Evolutionary conservation across 2,113 vertebrate genomes (phyloP).

Genomic region (Zosterops borbonicus): DNA sequence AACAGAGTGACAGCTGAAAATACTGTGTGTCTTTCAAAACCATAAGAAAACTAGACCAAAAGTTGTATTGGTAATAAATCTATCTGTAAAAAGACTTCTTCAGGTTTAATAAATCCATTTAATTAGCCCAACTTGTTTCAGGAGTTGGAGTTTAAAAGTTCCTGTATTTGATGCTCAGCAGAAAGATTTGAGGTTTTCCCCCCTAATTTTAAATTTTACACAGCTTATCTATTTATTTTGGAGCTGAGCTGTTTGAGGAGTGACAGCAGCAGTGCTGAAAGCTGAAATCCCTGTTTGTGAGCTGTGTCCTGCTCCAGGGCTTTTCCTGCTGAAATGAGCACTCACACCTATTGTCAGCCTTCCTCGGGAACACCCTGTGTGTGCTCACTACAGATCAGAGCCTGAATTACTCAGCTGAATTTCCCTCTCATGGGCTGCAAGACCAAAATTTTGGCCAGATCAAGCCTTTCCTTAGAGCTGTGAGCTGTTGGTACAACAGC

Average conservation of each 20-base stretch:
- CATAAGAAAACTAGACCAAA: neutral
- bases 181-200: neutral
- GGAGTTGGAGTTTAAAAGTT: neutral
- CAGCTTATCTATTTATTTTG: accelerated
- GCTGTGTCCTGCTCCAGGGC: neutral
- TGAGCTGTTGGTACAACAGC: neutral
- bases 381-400: neutral
- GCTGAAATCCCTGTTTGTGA: neutral
- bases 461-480: accelerated
- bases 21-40: neutral
- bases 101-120: neutral
- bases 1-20: neutral
- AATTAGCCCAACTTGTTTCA: neutral
- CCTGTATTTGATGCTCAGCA: neutral
- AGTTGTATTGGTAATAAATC: neutral
- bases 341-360: neutral
- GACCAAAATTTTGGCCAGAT: neutral
- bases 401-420: neutral
- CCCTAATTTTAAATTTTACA: neutral
- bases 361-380: neutral
- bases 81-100: neutral
- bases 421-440: neutral
- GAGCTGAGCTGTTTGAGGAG: neutral
- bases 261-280: neutral
- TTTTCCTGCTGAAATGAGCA: neutral